Conservation (phyloP, 2,113 vertebrate genomes). For the Mastomys coucha region DNA sequence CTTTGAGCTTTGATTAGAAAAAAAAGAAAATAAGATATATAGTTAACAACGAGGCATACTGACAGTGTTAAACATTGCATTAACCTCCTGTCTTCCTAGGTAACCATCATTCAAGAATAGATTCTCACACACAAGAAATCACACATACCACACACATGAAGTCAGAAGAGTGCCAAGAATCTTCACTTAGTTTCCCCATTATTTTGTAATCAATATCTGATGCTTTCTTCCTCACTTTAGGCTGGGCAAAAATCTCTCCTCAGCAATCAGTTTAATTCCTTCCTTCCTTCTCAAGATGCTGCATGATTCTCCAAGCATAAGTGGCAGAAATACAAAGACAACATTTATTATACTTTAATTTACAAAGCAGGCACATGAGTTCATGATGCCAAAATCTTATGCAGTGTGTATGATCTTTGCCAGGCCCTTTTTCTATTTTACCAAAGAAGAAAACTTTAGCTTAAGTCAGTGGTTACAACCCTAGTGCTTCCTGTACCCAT, state of each 20-base stretch:
- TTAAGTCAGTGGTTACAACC: not conserved
- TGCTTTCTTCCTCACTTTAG: not conserved
- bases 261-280: not conserved
- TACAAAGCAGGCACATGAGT: not conserved
- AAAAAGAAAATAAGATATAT: not conserved
- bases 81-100: not conserved
- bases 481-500: not conserved
- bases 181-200: not conserved
- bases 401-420: not conserved
- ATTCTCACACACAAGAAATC: not conserved
- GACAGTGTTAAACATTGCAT: not conserved
- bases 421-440: not conserved
- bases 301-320: not conserved
- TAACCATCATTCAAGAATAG: not conserved
- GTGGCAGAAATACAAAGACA: not conserved
- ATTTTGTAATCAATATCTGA: not conserved
- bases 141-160: not conserved
- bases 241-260: not conserved
- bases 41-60: not conserved
- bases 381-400: not conserved
- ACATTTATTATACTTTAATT: not conserved
- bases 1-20: too few species aligned
- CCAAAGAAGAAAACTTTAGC: not conserved
- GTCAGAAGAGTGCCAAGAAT: not conserved
- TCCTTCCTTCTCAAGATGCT: not conserved